These are phyloP conservation scores for Amyelois transitella DNA, from an alignment of 1,140 invertebrate species.

Conservation along the genomic window DNA sequence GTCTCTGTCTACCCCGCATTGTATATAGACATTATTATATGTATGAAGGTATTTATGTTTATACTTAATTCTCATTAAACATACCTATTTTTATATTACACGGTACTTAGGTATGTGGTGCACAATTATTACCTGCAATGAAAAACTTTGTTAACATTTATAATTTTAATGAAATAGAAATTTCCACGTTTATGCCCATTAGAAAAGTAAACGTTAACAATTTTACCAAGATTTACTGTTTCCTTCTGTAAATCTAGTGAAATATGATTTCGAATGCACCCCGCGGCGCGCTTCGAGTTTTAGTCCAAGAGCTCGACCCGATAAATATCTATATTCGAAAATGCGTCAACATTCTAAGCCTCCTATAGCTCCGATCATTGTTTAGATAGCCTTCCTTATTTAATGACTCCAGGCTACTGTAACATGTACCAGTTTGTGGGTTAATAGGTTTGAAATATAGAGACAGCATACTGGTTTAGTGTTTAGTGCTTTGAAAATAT, in stretches of 20 bases:
- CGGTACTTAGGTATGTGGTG: too few relatives aligned
- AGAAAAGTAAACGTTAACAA: neutral
- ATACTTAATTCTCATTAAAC: too few relatives aligned
- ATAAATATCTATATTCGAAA: slow-evolving; percentile 2
- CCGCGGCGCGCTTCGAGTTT: neutral
- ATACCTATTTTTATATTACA: too few relatives aligned
- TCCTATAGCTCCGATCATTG: slow-evolving; percentile 1
- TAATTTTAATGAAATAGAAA: neutral
- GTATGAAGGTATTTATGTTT: too few relatives aligned
- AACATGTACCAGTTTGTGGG: neutral
- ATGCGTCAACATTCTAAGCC: slow-evolving; percentile 5
- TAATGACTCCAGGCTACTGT: slow-evolving; percentile 4
- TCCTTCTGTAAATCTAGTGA: neutral
- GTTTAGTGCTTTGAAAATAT: neutral
- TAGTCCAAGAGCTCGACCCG: neutral
- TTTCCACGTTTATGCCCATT: neutral
- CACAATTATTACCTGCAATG: too few relatives aligned
- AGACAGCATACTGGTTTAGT: neutral
- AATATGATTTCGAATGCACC: neutral
- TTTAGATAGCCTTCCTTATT: slow-evolving; percentile 3
- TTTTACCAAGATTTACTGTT: neutral
- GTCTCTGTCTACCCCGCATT: too few relatives aligned
- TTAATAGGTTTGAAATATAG: neutral
- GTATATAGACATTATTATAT: too few relatives aligned
- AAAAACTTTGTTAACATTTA: too few relatives aligned